Conservation (phyloP, 2,113 vertebrate species). For the Oryzias woworae region DNA sequence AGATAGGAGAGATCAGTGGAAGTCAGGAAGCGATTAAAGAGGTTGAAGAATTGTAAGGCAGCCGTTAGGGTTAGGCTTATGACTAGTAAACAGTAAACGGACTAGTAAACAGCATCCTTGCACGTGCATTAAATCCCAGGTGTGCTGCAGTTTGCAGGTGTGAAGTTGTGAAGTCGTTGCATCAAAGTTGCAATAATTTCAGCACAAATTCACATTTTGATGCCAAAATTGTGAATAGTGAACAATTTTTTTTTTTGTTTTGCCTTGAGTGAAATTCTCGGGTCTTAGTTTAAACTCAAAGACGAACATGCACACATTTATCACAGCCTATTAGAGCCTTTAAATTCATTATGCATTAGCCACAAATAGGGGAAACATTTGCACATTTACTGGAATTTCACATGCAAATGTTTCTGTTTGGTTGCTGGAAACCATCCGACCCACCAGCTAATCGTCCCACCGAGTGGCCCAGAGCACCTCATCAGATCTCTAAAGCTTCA, state of each 20-base stretch:
- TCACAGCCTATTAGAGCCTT: conserved; percentile 38
- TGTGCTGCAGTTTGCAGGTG: too few relatives aligned
- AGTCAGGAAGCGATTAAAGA: too few relatives aligned
- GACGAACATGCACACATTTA: conserved; percentile 11
- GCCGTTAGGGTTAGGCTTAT: too few relatives aligned
- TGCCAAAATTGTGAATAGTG: conserved; percentile 54
- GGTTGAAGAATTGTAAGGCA: too few relatives aligned
- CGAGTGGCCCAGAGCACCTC: conserved; percentile 40
- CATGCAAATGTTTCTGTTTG: conserved; percentile 23
- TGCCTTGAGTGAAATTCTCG: conserved; percentile 32
- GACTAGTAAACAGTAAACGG: too few relatives aligned
- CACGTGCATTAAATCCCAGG: too few relatives aligned
- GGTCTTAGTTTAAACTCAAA: conserved; percentile 21
- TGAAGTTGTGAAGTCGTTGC: too few relatives aligned
- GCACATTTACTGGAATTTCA: conserved; percentile 26
- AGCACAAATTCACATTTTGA: conserved; percentile 39
- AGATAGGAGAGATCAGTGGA: too few relatives aligned
- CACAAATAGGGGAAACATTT: conserved; percentile 39
- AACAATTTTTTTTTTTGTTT: conserved; percentile 34
- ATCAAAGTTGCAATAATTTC: too few relatives aligned
- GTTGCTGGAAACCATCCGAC: conserved; percentile 29
- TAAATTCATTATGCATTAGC: conserved; percentile 50
- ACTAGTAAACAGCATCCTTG: too few relatives aligned
- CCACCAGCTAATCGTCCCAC: conserved; percentile 8
- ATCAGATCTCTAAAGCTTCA: conserved; percentile 60